phyloP scores from a whole-genome alignment of 2,113 vertebrate species.

The Hassar affinis region DNA sequence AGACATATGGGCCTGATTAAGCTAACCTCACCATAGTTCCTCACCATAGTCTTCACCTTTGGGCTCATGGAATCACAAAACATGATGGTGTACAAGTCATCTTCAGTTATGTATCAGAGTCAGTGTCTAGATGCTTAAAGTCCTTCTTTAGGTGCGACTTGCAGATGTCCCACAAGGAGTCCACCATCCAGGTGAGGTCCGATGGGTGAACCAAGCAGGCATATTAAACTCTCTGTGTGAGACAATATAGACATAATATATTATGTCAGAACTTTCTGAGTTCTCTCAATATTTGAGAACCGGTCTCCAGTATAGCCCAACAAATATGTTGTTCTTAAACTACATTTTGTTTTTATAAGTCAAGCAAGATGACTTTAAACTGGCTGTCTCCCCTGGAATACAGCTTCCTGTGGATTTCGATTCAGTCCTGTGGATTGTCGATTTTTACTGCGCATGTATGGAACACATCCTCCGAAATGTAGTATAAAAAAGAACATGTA shows the following conservation, averaged over 20 bases:
- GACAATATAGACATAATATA: constrained; percentile 1
- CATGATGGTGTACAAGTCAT: constrained; percentile 87
- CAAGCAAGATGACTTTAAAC: no score
- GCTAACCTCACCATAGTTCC: constrained; percentile 78
- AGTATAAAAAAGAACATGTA: no score
- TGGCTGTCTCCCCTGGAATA: constrained; percentile 94
- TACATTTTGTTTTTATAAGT: neutral
- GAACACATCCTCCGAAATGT: no score
- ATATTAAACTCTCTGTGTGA: constrained; percentile 86
- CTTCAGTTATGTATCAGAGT: constrained; percentile 78
- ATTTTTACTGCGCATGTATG: no score
- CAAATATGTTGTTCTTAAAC: neutral
- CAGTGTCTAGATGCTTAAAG: constrained; percentile 78
- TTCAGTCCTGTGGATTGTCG: no score
- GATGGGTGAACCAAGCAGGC: constrained; percentile 84
- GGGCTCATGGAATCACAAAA: constrained; percentile 88
- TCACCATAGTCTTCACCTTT: constrained; percentile 83
- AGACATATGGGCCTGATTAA: no score
- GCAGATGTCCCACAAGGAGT: constrained; percentile 72
- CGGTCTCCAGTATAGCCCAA: neutral
- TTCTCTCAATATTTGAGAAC: neutral
- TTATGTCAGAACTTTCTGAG: neutral
- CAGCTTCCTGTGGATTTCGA: no score
- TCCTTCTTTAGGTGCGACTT: constrained; percentile 74
- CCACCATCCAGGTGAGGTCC: constrained; percentile 82